Base-by-base conservation (phyloP, 2,888 invertebrate species). In the Dinocampus coccinellae region DNA sequence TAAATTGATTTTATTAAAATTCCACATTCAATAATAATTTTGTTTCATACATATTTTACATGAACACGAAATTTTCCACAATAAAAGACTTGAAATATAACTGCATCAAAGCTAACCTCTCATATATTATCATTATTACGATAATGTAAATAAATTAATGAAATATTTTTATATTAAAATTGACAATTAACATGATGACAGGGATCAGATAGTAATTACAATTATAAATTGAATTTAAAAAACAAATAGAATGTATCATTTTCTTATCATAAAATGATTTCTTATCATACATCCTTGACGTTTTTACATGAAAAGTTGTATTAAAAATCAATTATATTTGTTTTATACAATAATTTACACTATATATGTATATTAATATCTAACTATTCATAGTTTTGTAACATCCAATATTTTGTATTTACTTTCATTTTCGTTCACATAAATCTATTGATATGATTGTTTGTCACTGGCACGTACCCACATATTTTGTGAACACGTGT, bases 21-120 rank as follows among this genome's bases (percentile, higher is more conserved):
- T 36, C 20, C 16, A 22, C 20, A n/a, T 13, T 13, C 33, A 16
- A 64, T 16, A 33, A n/a, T 2, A 33, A 34, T 58, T 55, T 55
- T 55, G 55, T 26, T 55, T 26, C 47, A n/a, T 6, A n/a, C 16
- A 47, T 20, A 47, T 47, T 47, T 47, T 16, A 16, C 47, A 47
- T n/a, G 47, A 16, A 47, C 9, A 47, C 7, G 26, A 57, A 24
- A 57, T 26, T n/a, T 47, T 57, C 57, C 13, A 29, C 24, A 57
- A 16, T 47, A 57, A 57, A 13, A 57, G 26, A 57, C 24, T n/a
- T 26, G n/a, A 57, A 57, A 26, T 29, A 24, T 11, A 20, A 29
- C 26, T 58, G 20, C 33, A 58, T 34, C 16, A 16, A 29, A 58
- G 4, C 34, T 58, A 58, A 58, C 58, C 58, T 58, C 58, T 58